A percentile compares a stretch with the other conserved stretches of the same genome.
phyloP scores from a whole-genome alignment of 2,113 vertebrate species.

The Chaetodon trifascialis region DNA sequence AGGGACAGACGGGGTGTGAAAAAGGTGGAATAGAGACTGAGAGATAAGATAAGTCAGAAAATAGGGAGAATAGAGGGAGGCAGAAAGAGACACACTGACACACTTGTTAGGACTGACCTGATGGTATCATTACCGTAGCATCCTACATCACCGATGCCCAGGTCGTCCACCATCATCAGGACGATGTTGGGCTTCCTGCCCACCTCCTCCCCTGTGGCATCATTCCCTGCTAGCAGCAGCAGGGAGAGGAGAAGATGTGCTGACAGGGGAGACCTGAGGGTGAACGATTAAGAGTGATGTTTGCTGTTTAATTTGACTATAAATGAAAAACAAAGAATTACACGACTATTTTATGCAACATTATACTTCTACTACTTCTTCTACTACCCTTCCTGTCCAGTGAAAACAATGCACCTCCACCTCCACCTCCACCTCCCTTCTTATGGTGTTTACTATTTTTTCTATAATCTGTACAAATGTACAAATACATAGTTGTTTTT shows the following conservation, averaged over 20 bases:
- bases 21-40: background rate
- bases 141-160: constrained; percentile 90
- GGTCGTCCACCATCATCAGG: constrained; percentile 89
- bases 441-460: no score
- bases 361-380: background rate
- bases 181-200: constrained; percentile 86
- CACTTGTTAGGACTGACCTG: constrained; percentile 72
- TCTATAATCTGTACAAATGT: no score
- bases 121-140: constrained; percentile 91
- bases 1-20: background rate
- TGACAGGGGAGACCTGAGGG: constrained; percentile 41
- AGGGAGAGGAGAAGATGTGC: constrained; percentile 38
- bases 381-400: background rate
- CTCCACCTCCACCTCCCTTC: no score
- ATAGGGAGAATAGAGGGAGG: background rate
- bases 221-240: constrained; percentile 47
- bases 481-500: no score
- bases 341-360: no score
- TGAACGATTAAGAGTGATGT: background rate
- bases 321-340: background rate
- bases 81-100: background rate
- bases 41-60: background rate
- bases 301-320: background rate
- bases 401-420: no score
- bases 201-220: constrained; percentile 29